These are phyloP conservation scores for Heliocidaris erythrogramma DNA, from an alignment of 35 echinoderm and acorn worm genomes.

Conservation along the genomic window DNA sequence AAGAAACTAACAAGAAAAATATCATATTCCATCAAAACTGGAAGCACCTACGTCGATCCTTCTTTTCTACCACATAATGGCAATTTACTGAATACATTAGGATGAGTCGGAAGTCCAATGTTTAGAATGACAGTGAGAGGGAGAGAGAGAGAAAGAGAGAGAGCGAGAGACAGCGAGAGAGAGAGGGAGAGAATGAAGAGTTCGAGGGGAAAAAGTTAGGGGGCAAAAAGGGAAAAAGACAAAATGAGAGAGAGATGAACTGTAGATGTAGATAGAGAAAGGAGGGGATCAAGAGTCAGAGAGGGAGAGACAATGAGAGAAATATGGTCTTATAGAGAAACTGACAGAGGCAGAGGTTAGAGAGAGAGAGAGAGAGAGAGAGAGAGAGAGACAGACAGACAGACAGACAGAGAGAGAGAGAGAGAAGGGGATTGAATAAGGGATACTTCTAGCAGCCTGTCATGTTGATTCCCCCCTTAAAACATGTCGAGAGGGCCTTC, in stretches of 20 bases:
- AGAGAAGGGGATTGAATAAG: not conserved
- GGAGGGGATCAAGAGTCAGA: not conserved
- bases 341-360: too few species aligned
- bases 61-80: too few species aligned
- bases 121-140: not conserved
- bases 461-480: slow-evolving; percentile 19
- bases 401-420: not conserved
- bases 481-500: not conserved
- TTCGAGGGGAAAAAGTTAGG: not conserved
- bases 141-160: not conserved
- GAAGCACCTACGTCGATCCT: too few species aligned
- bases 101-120: too few species aligned
- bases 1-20: too few species aligned
- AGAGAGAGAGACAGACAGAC: not conserved
- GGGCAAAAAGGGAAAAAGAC: not conserved
- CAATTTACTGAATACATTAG: too few species aligned
- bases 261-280: not conserved
- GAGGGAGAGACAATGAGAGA: not conserved
- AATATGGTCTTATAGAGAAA: not conserved
- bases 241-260: not conserved
- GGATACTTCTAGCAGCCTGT: not conserved
- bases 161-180: not conserved
- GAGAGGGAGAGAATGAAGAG: not conserved
- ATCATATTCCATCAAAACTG: too few species aligned
- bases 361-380: too few species aligned